A percentile compares a stretch with the other conserved stretches of the same genome.
Conservation (phyloP, 2,113 vertebrate species). For the Zosterops hypoxanthus region DNA sequence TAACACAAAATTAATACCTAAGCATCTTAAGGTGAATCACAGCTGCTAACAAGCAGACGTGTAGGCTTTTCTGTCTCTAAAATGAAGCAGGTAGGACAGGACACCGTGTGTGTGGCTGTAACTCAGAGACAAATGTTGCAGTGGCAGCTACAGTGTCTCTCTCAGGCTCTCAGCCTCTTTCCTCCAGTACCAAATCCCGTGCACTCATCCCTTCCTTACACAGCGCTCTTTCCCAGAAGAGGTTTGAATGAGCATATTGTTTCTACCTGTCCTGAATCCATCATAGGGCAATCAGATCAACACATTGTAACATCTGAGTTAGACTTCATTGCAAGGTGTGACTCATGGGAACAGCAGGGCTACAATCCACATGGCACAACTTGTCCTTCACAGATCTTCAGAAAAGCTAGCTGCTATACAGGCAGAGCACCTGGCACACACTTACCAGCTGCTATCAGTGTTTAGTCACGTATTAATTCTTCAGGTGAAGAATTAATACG, state of each 20-base stretch:
- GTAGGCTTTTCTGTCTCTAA: neutral
- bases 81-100: neutral
- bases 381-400: neutral
- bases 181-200: neutral
- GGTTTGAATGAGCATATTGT: neutral
- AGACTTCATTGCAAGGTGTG: neutral
- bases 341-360: neutral
- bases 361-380: neutral
- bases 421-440: neutral
- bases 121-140: fast-evolving
- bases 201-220: neutral
- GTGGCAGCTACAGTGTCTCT: neutral
- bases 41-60: neutral
- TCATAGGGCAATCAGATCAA: neutral
- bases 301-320: fast-evolving
- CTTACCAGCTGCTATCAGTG: neutral
- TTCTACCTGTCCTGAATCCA: neutral
- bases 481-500: neutral
- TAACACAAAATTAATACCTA: neutral
- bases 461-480: neutral
- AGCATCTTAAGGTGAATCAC: neutral
- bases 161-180: fast-evolving
- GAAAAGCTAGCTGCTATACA: neutral
- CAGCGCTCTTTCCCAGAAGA: neutral
- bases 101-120: neutral